Base-by-base conservation (phyloP, 2,113 vertebrate genomes). In the Thunnus thynnus region DNA sequence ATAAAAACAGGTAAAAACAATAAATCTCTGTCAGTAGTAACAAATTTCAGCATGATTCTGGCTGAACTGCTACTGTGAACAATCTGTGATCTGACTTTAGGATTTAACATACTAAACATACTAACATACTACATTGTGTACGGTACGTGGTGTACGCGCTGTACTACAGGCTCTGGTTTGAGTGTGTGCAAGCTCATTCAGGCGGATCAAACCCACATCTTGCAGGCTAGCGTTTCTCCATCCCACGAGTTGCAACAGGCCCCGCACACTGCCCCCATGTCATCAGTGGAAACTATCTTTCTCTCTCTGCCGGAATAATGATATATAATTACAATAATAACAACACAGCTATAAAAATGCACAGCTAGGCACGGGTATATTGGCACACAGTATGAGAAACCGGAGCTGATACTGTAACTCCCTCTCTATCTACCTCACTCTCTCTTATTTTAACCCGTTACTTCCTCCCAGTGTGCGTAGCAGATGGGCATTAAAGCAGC, bases 251-350 rank as follows among this genome's bases (percentile, higher is more conserved):
- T 79, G 73, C 61, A 76, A 93, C 95, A 95, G 80, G 95, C 87
- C 79, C 82, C 52, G 64, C 78, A 73, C 74, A 62, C 88, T 89
- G 88, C 87, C 91, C 87, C 76, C 84, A 91, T 92, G 79, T 89
- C 91, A 93, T 91, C 85, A 86, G 72, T 89, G 89, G 90, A 93
- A 94, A 91, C 85, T 83, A 87, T 91, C 92, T 86, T 83, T 85
- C 79, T 77, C 78, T 84, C 78, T 88, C 61, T 84, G 71, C 88
- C 36, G 47, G 90, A 90, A 92, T 92, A 92, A 92, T 92, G 76
- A 93, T 89, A 92, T 94, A 93, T 87, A 89, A 94, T 94, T 94
- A 92, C 88, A 91, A 92, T 77, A 91, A 93, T 88, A 93, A 90
- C 87, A 91, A 92, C 86, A 76, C 80, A 3, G 67, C 83, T 77